Evolutionary conservation across 2,888 invertebrate genomes (phyloP), one percentile per base, ranked within the genome.

Genomic region (Tridacna crocea): DNA sequence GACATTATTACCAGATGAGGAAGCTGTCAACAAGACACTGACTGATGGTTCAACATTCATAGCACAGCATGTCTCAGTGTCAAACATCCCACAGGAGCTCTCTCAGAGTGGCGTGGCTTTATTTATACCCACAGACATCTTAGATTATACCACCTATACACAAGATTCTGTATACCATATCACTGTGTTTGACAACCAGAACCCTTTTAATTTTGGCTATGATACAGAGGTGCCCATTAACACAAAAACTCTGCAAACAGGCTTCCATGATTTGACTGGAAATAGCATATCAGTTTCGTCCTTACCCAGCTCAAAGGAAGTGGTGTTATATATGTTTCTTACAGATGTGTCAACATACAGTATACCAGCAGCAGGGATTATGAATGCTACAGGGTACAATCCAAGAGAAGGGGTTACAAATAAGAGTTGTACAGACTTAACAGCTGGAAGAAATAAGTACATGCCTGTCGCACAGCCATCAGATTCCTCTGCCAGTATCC

Each of bases 131-230:
- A 11, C 51, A 0, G 48, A 77, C 65, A 24, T 82, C 27, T 36
- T 84, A 4, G 51, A 68, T 13, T 27, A 72, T 75, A 80, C 63
- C 22, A 60, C 51, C 15, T 86, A 82, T 58, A 74, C 58, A 13
- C 79, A 72, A 68, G 80, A 27, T 61, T 83, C 72, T 26, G 80
- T 89, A 0, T 87, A 87, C 36, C 88, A 88, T 74, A 65, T 89
- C 12, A 72, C 88, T 66, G 79, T 87, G 72, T 81, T 87, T 22
- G 85, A 85, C 47, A 78, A 75, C n/a, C 36, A 77, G 0, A 90
- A 89, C 75, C 90, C 89, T 11, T 90, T 84, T 58, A 87, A 86
- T 17, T 91, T 88, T 81, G 89, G 89, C 19, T 85, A 80, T 60
- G 68, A 72, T 12, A 73, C 61, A 4, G 48, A 75, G 24, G 36